These are phyloP conservation scores for Meloe dianella DNA, from an alignment of 2,888 invertebrate genomes.

Conservation along the genomic window DNA sequence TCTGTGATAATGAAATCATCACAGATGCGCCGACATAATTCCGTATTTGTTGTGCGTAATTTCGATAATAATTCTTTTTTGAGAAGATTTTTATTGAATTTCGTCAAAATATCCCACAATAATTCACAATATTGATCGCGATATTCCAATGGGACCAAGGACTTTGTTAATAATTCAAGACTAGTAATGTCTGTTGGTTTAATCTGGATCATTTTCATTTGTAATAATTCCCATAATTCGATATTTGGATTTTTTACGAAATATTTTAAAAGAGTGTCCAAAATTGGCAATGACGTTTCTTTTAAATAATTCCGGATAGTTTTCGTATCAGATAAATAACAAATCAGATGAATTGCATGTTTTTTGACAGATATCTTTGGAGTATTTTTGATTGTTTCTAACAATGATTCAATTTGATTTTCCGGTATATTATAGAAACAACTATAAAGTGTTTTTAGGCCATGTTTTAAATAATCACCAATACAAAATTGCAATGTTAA, in stretches of 20 bases:
- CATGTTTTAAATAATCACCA: constrained; percentile 15
- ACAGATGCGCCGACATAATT: constrained; percentile 3
- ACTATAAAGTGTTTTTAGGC: constrained; percentile 8
- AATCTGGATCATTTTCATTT: neutral
- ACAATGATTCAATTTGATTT: neutral
- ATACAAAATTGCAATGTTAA: constrained; percentile 13
- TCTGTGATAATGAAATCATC: neutral
- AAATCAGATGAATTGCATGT: constrained; percentile 6
- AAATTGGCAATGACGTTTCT: neutral
- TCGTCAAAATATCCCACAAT: constrained; percentile 11
- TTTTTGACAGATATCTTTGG: constrained; percentile 10
- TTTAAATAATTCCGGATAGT: neutral
- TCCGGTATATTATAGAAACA: constrained; percentile 13
- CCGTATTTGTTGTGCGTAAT: neutral
- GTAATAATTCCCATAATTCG: constrained; percentile 7
- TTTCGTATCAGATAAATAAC: constrained; percentile 6
- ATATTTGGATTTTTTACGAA: constrained; percentile 15
- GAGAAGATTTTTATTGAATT: constrained; percentile 1
- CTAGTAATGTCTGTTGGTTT: neutral
- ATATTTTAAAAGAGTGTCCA: constrained; percentile 9
- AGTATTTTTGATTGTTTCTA: neutral
- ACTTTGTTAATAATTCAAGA: constrained; percentile 10
- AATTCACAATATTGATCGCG: neutral
- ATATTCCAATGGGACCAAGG: neutral
- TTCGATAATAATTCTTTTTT: constrained; percentile 1